phyloP scores from a whole-genome alignment of 2,113 vertebrate genomes.

The Stigmatopora argus region DNA sequence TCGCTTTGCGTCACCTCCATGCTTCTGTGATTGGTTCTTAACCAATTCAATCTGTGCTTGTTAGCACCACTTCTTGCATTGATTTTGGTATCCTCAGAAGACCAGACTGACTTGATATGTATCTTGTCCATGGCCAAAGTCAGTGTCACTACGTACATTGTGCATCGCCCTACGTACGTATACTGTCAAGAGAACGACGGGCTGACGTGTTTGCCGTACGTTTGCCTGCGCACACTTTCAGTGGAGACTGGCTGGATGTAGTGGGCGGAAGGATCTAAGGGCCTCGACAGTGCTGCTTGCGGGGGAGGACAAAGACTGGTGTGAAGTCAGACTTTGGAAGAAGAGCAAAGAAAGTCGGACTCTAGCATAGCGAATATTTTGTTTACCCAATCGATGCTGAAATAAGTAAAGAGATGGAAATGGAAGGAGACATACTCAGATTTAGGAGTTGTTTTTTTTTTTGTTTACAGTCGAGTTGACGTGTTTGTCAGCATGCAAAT shows the following conservation, averaged over 20 bases:
- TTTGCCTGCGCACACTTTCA: slow-evolving; percentile 9
- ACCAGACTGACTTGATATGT: too few species aligned
- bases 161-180: too few species aligned
- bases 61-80: too few species aligned
- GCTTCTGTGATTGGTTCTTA: too few species aligned
- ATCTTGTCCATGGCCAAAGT: too few species aligned
- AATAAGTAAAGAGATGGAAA: slow-evolving; percentile 2
- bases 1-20: too few species aligned
- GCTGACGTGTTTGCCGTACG: not conserved
- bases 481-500: slow-evolving; percentile 33
- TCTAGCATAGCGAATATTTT: slow-evolving; percentile 3
- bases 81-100: too few species aligned
- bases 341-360: slow-evolving; percentile 15
- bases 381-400: slow-evolving; percentile 5
- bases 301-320: slow-evolving; percentile 41
- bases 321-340: slow-evolving; percentile 35
- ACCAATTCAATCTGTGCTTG: too few species aligned
- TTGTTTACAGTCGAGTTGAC: slow-evolving; percentile 19
- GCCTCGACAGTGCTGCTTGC: slow-evolving; percentile 26
- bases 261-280: slow-evolving; percentile 50
- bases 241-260: slow-evolving; percentile 12
- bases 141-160: too few species aligned
- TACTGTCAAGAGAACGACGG: not conserved
- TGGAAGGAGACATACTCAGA: not conserved
- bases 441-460: slow-evolving; percentile 14